Conservation (phyloP, 2,797 vertebrate species). For the Morelia viridis region DNA sequence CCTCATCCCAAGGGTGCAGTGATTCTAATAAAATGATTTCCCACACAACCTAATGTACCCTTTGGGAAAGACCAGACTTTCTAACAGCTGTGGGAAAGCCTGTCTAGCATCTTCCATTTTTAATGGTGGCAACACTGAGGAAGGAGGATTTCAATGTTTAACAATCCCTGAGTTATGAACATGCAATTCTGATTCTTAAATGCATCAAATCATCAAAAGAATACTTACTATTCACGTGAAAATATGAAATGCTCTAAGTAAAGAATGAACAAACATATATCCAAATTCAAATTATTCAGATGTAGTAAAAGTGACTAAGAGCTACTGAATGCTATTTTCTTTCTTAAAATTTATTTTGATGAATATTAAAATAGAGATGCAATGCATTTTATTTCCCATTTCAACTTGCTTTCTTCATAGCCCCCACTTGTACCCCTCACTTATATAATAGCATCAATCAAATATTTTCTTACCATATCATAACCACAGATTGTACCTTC, state of each 20-base stretch:
- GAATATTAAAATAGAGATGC: neutral
- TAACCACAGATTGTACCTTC: slow-evolving; percentile 87
- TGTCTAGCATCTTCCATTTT: neutral
- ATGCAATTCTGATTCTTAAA: neutral
- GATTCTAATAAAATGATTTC: neutral
- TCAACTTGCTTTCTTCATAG: neutral
- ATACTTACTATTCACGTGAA: neutral
- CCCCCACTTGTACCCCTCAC: neutral
- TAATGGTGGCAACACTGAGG: neutral
- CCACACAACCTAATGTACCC: neutral
- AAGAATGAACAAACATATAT: neutral
- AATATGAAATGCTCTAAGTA: neutral
- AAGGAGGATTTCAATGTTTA: neutral
- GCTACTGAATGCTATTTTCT: slow-evolving; percentile 40
- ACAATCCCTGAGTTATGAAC: too few species aligned
- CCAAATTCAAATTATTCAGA: neutral
- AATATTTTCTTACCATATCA: slow-evolving; percentile 80
- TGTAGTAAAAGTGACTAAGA: neutral
- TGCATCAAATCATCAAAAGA: neutral
- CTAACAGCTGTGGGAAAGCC: neutral
- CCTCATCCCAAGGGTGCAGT: neutral
- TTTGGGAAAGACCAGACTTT: neutral
- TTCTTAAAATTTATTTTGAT: neutral
- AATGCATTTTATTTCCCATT: neutral
- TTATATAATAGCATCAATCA: neutral